These are phyloP conservation scores for Enteromius thamalakanensis DNA, from an alignment of 2,797 vertebrate genomes.

Conservation along the genomic window DNA sequence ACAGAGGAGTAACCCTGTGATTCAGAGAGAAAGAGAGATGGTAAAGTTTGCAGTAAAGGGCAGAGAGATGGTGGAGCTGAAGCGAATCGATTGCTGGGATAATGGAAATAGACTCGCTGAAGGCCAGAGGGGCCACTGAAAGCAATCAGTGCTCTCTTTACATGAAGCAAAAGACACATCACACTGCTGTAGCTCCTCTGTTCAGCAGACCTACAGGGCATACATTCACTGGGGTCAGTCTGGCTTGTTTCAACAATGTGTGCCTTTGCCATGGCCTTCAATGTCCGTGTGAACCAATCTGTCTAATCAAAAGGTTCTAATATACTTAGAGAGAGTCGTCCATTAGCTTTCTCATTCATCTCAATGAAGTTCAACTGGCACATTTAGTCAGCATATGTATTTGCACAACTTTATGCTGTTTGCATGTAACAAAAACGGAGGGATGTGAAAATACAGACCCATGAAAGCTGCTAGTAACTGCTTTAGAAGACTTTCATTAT, in stretches of 20 bases:
- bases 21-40: constrained; percentile 12
- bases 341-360: neutral
- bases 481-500: neutral
- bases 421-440: neutral
- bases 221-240: constrained; percentile 8
- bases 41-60: constrained; percentile 64
- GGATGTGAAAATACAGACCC: neutral
- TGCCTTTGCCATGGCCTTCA: constrained; percentile 4
- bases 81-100: constrained; percentile 67
- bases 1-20: neutral
- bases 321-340: neutral
- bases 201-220: constrained; percentile 7
- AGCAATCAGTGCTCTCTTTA: constrained; percentile 47
- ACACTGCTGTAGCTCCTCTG: neutral
- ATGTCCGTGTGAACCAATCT: neutral
- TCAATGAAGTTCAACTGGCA: neutral
- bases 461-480: neutral
- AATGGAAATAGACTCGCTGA: constrained; percentile 68
- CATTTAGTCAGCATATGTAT: neutral
- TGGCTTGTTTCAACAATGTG: neutral
- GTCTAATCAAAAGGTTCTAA: neutral
- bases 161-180: constrained; percentile 25
- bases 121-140: constrained; percentile 49
- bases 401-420: neutral
- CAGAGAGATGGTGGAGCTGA: constrained; percentile 46